Evolutionary conservation across 1,140 invertebrate species (phyloP).

Genomic region (Aphaenogaster floridana): DNA sequence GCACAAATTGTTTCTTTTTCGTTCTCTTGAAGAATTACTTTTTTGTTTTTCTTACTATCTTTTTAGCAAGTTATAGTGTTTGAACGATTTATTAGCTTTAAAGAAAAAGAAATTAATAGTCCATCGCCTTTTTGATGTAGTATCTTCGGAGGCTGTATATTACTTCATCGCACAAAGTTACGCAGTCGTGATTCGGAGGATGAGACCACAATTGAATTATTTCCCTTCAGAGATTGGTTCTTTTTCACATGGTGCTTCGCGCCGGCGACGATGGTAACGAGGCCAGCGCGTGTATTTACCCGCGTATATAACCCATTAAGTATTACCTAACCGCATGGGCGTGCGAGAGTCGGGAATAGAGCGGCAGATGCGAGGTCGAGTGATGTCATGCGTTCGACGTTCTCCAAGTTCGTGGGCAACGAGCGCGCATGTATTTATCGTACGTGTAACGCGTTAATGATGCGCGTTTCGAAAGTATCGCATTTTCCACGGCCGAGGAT

Average conservation of each 20-base stretch:
- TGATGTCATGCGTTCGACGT: conserved; percentile 74
- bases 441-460: conserved; percentile 24
- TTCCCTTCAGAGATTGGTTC: conserved; percentile 1
- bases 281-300: conserved; percentile 35
- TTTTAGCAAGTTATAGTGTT: not conserved
- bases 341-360: conserved; percentile 69
- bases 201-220: conserved; percentile 28
- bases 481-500: conserved; percentile 25
- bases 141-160: not conserved
- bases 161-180: not conserved
- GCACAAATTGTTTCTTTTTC: not conserved
- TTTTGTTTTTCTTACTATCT: not conserved
- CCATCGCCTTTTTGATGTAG: not conserved
- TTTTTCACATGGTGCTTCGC: conserved; percentile 12
- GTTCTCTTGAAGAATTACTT: not conserved
- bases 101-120: not conserved
- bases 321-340: conserved; percentile 68
- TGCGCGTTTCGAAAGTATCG: conserved; percentile 1
- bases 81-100: not conserved
- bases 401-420: conserved; percentile 74
- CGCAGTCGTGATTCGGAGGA: not conserved
- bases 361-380: conserved; percentile 72
- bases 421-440: not conserved
- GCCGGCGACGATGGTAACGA: conserved; percentile 26
- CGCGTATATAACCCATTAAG: conserved; percentile 58